Evolutionary conservation across 2,113 vertebrate species (phyloP).

Genomic region (Nerophis ophidion): DNA sequence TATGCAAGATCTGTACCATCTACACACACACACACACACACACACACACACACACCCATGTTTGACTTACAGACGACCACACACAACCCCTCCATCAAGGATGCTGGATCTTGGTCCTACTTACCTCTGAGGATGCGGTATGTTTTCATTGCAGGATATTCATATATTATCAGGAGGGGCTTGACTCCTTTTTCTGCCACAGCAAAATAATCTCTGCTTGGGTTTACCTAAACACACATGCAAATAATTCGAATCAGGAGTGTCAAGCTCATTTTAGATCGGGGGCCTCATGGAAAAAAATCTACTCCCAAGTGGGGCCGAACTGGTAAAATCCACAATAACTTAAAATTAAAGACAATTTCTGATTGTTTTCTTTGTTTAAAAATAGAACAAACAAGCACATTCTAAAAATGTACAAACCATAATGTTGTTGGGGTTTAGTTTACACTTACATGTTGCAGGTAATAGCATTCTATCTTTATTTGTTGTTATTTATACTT

Average conservation of each 20-base stretch:
- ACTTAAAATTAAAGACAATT: too few relatives aligned
- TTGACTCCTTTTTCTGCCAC: constrained; percentile 85
- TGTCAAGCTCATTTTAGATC: too few relatives aligned
- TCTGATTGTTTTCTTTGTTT: too few relatives aligned
- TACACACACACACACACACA: constrained; percentile 35
- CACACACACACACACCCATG: background rate
- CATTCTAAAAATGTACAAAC: too few relatives aligned
- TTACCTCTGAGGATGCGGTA: constrained; percentile 83
- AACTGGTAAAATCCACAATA: too few relatives aligned
- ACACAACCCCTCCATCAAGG: background rate
- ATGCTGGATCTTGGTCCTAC: background rate
- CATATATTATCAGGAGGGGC: constrained; percentile 84
- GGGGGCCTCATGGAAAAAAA: background rate
- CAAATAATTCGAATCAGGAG: constrained; percentile 13
- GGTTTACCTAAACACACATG: constrained; percentile 77
- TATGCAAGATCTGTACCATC: constrained; percentile 81
- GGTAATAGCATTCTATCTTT: too few relatives aligned
- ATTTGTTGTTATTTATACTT: too few relatives aligned
- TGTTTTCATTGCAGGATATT: constrained; percentile 79
- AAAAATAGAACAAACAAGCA: too few relatives aligned
- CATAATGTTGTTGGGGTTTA: too few relatives aligned
- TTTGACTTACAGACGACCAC: background rate
- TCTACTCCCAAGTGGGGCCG: too few relatives aligned
- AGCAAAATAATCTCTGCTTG: constrained; percentile 74
- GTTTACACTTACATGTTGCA: too few relatives aligned